Evolutionary conservation across 2,113 vertebrate genomes (phyloP), one percentile per base, ranked within the genome.

Genomic region (Menura novaehollandiae): DNA sequence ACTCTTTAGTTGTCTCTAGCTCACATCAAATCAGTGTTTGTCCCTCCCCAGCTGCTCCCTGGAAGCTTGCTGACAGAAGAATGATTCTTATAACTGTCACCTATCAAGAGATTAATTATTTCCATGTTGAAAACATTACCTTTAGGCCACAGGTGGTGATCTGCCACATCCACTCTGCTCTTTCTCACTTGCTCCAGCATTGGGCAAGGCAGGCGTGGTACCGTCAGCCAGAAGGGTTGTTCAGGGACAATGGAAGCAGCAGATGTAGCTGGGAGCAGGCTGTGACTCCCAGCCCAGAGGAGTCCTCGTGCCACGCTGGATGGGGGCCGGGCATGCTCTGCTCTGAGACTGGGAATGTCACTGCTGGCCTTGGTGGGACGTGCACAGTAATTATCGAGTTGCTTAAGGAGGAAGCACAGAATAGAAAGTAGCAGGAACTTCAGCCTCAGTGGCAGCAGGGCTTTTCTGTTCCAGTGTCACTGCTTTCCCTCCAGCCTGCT

Each of bases 281-380:
- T 53, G 7, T 95, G 95, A 93, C 59, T 96, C 95, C 83, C 41
- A 37, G 59, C 53, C 13, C 35, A 46, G 58, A 55, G 53, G 28
- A 96, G 67, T 15, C 94, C 82, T 76, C 85, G 15, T n/a, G 62
- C 78, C 1, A 15, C 0, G 5, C 63, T 89, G 93, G 89, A 89
- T 44, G 82, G 85, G 71, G 10, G 35, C 71, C 79, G 85, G 90
- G 78, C 75, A 46, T 1, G 44, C 49, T 76, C 44, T 2, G 0
- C 55, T 66, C 71, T 76, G 71, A 41, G 74, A 18, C 75, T 62
- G 85, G 59, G 71, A 82, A 83, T 69, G 78, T 55, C 87, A 72
- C 12, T 68, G 68, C 84, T 94, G 72, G 55, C 51, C 69, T 93
- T 82, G 90, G 92, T 49, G 15, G 80, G 72, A 83, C 49, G 30